A percentile compares a stretch with the other conserved stretches of the same genome.
These are phyloP conservation scores for Ramphastos sulfuratus DNA, from an alignment of 2,113 vertebrate genomes.

Conservation along the genomic window DNA sequence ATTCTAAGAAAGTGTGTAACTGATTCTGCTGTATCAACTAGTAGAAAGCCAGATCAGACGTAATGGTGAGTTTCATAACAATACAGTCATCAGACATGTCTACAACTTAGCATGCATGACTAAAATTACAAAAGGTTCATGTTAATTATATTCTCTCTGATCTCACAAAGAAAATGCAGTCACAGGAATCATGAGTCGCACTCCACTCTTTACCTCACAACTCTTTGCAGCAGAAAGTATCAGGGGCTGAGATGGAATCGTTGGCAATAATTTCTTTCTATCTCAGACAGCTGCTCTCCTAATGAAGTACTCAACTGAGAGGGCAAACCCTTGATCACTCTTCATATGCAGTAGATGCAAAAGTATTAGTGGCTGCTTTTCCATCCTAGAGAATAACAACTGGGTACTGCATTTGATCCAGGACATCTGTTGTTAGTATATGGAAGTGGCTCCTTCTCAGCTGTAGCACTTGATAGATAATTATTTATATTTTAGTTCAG, in stretches of 20 bases:
- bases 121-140: not conserved
- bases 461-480: not conserved
- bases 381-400: not conserved
- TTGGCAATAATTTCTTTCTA: not conserved
- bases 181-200: not conserved
- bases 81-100: not conserved
- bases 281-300: not conserved
- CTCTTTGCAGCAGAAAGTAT: not conserved
- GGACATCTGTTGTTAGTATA: not conserved
- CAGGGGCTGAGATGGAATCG: not conserved
- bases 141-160: not conserved
- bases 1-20: not conserved
- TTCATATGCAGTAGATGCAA: not conserved
- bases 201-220: not conserved
- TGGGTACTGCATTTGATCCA: not conserved
- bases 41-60: not conserved
- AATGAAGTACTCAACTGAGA: not conserved
- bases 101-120: not conserved
- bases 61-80: not conserved
- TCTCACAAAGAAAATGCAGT: not conserved
- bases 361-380: not conserved
- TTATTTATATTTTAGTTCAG: not conserved
- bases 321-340: not conserved
- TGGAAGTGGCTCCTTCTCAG: not conserved
- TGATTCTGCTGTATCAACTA: not conserved